Conservation (phyloP, 2,888 invertebrate genomes). For the Escarpia spicata region DNA sequence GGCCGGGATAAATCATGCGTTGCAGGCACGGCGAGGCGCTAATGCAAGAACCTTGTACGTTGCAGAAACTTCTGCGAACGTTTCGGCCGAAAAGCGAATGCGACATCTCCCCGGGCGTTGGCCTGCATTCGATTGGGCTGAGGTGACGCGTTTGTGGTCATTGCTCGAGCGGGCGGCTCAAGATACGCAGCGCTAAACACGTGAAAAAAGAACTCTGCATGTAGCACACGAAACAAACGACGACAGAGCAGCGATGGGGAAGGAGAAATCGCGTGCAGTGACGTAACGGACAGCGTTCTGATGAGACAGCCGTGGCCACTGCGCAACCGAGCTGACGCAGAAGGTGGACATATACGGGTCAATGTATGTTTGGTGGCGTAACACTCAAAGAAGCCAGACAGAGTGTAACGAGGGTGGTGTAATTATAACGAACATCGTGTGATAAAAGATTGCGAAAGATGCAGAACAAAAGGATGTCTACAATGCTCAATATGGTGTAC, state of each 20-base stretch:
- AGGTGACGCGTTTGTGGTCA: background rate
- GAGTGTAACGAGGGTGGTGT: background rate
- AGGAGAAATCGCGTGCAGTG: background rate
- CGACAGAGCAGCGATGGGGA: background rate
- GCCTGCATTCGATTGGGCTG: background rate
- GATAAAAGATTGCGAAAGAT: background rate
- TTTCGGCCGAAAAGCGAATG: background rate
- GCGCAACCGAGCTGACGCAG: background rate
- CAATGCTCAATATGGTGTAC: background rate
- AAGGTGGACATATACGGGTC: background rate
- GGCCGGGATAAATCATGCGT: background rate
- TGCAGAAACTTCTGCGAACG: constrained; percentile 4
- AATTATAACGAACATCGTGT: background rate
- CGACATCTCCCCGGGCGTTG: background rate
- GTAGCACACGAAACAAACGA: background rate
- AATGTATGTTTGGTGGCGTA: background rate
- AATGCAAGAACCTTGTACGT: constrained; percentile 13
- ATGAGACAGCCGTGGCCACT: background rate
- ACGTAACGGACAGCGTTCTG: background rate
- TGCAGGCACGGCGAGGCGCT: background rate
- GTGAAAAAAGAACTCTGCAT: background rate
- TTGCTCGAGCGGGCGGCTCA: background rate
- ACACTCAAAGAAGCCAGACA: background rate
- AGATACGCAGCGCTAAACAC: background rate
- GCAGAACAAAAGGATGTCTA: constrained; percentile 16